These are phyloP conservation scores for Syndactyla subalaris DNA, from an alignment of 2,797 vertebrate species.

Conservation along the genomic window DNA sequence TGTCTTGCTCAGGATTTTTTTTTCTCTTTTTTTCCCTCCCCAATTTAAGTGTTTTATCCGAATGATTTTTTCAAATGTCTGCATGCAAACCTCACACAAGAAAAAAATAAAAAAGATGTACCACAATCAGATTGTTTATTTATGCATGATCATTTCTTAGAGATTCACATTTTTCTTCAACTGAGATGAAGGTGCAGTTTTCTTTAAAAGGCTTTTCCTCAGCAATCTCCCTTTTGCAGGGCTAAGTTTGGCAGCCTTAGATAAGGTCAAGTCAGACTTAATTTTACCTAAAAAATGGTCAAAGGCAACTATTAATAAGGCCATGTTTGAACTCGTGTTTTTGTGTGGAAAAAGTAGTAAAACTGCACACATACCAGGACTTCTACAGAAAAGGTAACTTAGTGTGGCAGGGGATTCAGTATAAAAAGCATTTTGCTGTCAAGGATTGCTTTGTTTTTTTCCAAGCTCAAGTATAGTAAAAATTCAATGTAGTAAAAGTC, in stretches of 20 bases:
- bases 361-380: not conserved
- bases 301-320: not conserved
- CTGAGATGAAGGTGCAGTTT: not conserved
- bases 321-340: not conserved
- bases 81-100: not conserved
- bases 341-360: not conserved
- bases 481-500: not conserved
- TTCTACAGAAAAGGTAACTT: not conserved
- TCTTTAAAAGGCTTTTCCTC: not conserved
- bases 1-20: not conserved
- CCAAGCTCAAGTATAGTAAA: not conserved
- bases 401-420: accelerated
- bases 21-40: not conserved
- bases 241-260: not conserved
- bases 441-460: not conserved
- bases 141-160: not conserved
- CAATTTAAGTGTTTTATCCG: not conserved
- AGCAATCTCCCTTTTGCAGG: not conserved
- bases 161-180: not conserved
- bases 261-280: not conserved
- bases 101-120: not conserved
- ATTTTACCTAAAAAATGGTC: not conserved
- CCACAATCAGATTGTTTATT: not conserved
- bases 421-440: not conserved
- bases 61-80: conserved; percentile 15